A percentile compares a stretch with the other conserved stretches of the same genome.
phyloP scores from a whole-genome alignment of 2,113 vertebrate species.

The Dolichallabes microphthalmus region DNA sequence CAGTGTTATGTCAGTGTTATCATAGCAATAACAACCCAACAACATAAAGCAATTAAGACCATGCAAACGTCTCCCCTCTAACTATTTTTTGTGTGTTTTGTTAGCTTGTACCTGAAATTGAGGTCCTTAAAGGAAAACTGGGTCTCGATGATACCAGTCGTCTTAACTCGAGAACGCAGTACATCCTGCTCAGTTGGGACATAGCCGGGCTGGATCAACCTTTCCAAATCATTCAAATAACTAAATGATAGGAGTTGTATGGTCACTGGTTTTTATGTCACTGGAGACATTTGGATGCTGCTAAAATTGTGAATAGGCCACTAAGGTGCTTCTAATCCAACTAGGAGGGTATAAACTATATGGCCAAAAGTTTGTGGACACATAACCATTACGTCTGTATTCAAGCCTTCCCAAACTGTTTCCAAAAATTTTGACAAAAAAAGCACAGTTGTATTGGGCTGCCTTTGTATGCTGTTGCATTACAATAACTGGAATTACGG shows the following conservation, averaged over 20 bases:
- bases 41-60: background rate
- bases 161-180: slow-evolving; percentile 94
- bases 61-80: background rate
- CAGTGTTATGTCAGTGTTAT: background rate
- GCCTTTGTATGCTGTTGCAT: background rate
- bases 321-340: background rate
- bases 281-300: background rate
- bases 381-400: background rate
- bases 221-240: slow-evolving; percentile 89
- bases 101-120: slow-evolving; percentile 83
- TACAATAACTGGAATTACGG: background rate
- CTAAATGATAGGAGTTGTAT: slow-evolving; percentile 61
- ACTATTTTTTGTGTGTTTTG: background rate
- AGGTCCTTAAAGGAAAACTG: slow-evolving; percentile 94
- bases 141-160: slow-evolving; percentile 95
- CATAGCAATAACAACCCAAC: background rate
- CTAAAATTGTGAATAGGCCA: background rate
- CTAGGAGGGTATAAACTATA: background rate
- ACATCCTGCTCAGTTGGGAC: slow-evolving; percentile 96
- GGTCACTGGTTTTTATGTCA: background rate
- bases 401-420: background rate
- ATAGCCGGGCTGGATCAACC: slow-evolving; percentile 86
- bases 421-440: background rate
- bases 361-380: background rate
- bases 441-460: background rate